These are phyloP conservation scores for Alosa alosa DNA, from an alignment of 2,113 vertebrate genomes.

Conservation along the genomic window DNA sequence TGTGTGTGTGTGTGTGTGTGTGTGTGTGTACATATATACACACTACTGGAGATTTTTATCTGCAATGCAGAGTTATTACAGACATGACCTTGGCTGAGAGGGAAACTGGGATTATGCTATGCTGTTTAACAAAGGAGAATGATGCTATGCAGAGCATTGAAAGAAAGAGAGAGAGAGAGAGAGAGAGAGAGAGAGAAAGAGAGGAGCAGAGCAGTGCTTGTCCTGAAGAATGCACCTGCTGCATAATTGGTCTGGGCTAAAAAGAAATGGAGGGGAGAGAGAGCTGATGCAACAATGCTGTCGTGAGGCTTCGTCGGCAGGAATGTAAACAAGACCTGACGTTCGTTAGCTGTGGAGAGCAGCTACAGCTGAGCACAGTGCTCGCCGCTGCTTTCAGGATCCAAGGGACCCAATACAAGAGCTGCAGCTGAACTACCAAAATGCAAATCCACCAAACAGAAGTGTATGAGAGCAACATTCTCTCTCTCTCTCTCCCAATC, in stretches of 20 bases:
- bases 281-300: conserved; percentile 32
- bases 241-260: conserved; percentile 38
- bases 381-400: background rate
- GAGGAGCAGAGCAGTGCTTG: background rate
- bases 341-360: conserved; percentile 10
- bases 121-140: conserved; percentile 42
- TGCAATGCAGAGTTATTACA: conserved; percentile 57
- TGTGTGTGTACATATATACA: conserved; percentile 25
- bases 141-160: conserved; percentile 41
- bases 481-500: background rate
- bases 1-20: background rate
- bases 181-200: background rate
- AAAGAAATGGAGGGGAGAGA: background rate
- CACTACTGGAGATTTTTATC: conserved; percentile 61
- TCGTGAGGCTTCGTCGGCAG: conserved; percentile 29
- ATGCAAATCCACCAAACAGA: background rate
- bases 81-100: conserved; percentile 60
- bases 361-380: background rate
- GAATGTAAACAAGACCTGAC: conserved; percentile 33
- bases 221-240: conserved; percentile 21
- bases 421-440: background rate
- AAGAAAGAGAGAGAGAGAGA: background rate
- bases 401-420: background rate
- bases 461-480: background rate
- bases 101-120: conserved; percentile 53